Percentiles rank a stretch among this genome's conserved stretches.
Conservation (phyloP, 2,888 invertebrate genomes). For the Lapara coniferarum region DNA sequence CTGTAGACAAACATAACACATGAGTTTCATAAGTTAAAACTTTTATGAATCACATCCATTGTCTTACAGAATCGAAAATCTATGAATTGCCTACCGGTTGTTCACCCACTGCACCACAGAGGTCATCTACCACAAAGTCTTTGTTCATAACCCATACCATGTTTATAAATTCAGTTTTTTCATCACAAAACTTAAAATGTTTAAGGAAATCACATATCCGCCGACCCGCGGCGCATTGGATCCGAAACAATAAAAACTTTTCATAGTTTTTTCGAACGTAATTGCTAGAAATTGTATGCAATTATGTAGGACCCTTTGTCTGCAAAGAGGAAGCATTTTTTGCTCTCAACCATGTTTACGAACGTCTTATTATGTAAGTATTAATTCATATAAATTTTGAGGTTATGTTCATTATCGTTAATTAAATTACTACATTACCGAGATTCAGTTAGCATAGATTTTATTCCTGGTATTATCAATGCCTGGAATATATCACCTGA, state of each 20-base stretch:
- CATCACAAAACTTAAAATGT: slow-evolving; percentile 37
- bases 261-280: slow-evolving; percentile 17
- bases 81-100: not conserved
- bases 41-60: too few relatives aligned
- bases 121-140: not conserved
- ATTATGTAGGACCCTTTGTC: slow-evolving; percentile 18
- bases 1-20: too few relatives aligned
- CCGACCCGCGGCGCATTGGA: slow-evolving; percentile 28
- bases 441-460: too few relatives aligned
- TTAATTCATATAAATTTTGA: not conserved
- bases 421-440: too few relatives aligned
- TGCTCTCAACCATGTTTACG: not conserved
- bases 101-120: not conserved
- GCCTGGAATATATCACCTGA: too few relatives aligned
- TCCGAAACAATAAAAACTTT: slow-evolving; percentile 26
- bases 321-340: slow-evolving; percentile 10
- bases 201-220: slow-evolving; percentile 52
- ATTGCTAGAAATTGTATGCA: slow-evolving; percentile 23
- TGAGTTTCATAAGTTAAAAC: too few relatives aligned
- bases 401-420: too few relatives aligned
- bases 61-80: too few relatives aligned
- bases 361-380: not conserved
- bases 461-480: too few relatives aligned
- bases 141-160: slow-evolving; percentile 17
- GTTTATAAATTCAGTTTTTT: slow-evolving; percentile 32